Conservation (phyloP, 2,888 invertebrate species). For the Agriotes lineatus region DNA sequence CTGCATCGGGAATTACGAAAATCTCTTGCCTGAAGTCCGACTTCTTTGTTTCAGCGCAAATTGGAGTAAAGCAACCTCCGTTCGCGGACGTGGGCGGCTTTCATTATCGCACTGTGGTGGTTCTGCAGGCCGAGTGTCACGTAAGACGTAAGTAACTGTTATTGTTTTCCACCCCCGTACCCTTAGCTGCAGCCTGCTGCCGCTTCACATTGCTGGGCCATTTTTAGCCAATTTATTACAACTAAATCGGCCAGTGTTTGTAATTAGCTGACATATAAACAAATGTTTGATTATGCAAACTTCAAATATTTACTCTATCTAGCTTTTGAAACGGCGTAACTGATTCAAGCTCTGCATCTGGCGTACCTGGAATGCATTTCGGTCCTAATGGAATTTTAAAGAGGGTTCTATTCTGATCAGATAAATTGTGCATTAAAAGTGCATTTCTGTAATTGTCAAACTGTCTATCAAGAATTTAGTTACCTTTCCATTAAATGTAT, state of each 20-base stretch:
- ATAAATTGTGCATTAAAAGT: too few relatives aligned
- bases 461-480: too few relatives aligned
- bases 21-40: not conserved
- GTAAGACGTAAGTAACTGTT: slow-evolving; percentile 6
- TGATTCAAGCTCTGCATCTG: not conserved
- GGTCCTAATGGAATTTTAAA: too few relatives aligned
- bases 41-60: slow-evolving; percentile 22
- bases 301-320: not conserved
- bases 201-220: not conserved
- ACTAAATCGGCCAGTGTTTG: too few relatives aligned
- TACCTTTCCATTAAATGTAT: too few relatives aligned
- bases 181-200: not conserved
- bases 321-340: not conserved
- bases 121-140: slow-evolving; percentile 12
- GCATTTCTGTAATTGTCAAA: too few relatives aligned
- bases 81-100: slow-evolving; percentile 17
- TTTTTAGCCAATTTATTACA: not conserved
- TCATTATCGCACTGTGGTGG: slow-evolving; percentile 16
- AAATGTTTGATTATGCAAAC: not conserved
- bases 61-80: not conserved
- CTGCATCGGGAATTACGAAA: slow-evolving; percentile 2
- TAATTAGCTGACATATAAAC: too few relatives aligned
- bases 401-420: too few relatives aligned
- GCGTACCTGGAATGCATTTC: not conserved
- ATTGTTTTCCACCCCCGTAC: not conserved